Conservation (phyloP, 2,113 vertebrate genomes). For the Antennarius striatus region DNA sequence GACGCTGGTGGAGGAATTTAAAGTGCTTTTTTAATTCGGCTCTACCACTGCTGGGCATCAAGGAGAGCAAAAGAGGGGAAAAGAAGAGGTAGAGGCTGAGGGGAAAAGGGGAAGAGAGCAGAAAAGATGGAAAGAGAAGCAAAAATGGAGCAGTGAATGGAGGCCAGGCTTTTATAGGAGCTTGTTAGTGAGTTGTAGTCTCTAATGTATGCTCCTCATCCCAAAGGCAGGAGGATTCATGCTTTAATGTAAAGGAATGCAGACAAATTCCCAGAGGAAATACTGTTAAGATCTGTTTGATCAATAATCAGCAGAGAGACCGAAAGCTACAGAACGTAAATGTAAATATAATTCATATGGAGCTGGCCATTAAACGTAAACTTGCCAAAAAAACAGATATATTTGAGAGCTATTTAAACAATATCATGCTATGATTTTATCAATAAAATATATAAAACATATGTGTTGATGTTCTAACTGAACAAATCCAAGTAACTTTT, state of each 20-base stretch:
- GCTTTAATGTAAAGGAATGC: conserved; percentile 19
- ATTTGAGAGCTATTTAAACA: too few relatives aligned
- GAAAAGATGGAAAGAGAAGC: conserved; percentile 20
- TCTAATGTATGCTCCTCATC: conserved; percentile 21
- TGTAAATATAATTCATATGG: neutral
- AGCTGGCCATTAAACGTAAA: too few relatives aligned
- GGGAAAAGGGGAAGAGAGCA: neutral
- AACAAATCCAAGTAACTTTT: neutral
- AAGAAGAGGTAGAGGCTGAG: neutral
- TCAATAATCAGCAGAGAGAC: neutral
- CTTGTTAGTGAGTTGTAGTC: conserved; percentile 27
- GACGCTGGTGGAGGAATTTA: conserved; percentile 49
- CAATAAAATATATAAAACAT: too few relatives aligned
- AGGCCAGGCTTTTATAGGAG: conserved; percentile 29
- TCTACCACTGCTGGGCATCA: conserved; percentile 24
- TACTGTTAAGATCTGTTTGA: neutral
- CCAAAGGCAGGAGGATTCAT: conserved; percentile 17
- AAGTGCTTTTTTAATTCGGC: conserved; percentile 69
- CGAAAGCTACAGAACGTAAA: neutral
- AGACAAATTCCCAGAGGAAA: neutral
- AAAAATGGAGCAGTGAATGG: neutral
- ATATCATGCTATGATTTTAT: neutral
- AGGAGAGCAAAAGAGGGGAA: conserved; percentile 14
- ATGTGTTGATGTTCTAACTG: neutral
- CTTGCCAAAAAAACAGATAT: too few relatives aligned